These are phyloP conservation scores for Meandrusa payeni DNA, from an alignment of 2,888 invertebrate species.

Conservation along the genomic window DNA sequence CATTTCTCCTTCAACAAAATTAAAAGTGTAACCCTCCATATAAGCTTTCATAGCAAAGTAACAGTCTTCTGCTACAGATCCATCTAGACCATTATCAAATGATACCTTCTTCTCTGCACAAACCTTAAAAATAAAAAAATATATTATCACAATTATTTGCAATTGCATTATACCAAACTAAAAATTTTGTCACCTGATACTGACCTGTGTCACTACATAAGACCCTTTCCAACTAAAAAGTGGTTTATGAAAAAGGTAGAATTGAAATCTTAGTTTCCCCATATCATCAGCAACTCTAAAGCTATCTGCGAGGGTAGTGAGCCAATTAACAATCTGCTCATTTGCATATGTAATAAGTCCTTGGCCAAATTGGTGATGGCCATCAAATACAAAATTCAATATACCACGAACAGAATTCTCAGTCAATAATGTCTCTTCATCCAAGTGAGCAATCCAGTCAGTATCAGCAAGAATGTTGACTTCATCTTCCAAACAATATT, in stretches of 20 bases:
- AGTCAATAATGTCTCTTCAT: constrained; percentile 97
- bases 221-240: constrained; percentile 99
- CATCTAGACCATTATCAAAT: constrained; percentile 97
- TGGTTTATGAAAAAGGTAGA: constrained; percentile 95
- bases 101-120: constrained; percentile 95
- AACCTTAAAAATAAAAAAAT: constrained; percentile 81
- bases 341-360: constrained; percentile 98
- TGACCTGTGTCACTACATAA: constrained; percentile 96
- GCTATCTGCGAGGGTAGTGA: constrained; percentile 97
- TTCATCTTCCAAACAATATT: constrained; percentile 95
- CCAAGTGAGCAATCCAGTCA: constrained; percentile 98
- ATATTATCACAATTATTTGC: too few relatives aligned
- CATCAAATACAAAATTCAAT: constrained; percentile 96
- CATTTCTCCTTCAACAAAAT: constrained; percentile 99
- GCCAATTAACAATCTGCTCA: constrained; percentile 97
- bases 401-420: constrained; percentile 95
- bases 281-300: constrained; percentile 98
- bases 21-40: constrained; percentile 93
- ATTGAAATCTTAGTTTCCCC: constrained; percentile 96
- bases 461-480: constrained; percentile 92
- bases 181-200: constrained; percentile 24
- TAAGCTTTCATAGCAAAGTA: constrained; percentile 98
- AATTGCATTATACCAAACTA: neutral
- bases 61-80: constrained; percentile 98
- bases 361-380: constrained; percentile 97